Evolutionary conservation across 2,888 invertebrate species (phyloP).

Genomic region (Tiphia femorata): DNA sequence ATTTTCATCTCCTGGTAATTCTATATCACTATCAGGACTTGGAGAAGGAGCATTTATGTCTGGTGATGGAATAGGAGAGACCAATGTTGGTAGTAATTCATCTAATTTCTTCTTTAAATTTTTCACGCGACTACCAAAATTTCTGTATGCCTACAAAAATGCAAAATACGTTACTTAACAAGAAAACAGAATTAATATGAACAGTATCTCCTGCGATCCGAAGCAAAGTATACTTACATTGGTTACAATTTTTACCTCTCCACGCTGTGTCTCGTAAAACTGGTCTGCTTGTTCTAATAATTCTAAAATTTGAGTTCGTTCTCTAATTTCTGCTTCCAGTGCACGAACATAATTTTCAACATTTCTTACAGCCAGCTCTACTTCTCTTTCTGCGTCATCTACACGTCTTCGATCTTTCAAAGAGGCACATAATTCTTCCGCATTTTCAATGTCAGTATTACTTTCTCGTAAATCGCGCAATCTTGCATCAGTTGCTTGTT

Average conservation of each 20-base stretch:
- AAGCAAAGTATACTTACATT: conserved; percentile 79
- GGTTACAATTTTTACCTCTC: conserved; percentile 95
- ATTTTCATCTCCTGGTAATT: conserved; percentile 75
- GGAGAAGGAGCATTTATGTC: conserved; percentile 81
- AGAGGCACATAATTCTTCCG: conserved; percentile 82
- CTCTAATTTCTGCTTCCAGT: conserved; percentile 85
- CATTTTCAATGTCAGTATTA: conserved; percentile 80
- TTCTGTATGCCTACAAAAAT: conserved; percentile 89
- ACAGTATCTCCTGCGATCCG: not conserved
- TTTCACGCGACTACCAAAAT: conserved; percentile 90
- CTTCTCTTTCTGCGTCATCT: conserved; percentile 88
- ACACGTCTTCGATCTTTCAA: conserved; percentile 91
- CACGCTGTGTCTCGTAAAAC: conserved; percentile 90
- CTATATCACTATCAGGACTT: conserved; percentile 85
- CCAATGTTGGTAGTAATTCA: conserved; percentile 81
- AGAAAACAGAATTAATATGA: not conserved
- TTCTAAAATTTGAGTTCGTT: conserved; percentile 82
- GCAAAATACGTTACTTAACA: conserved; percentile 1
- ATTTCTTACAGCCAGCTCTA: conserved; percentile 84
- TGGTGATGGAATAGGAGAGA: conserved; percentile 74
- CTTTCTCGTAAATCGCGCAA: conserved; percentile 74
- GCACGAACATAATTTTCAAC: conserved; percentile 86
- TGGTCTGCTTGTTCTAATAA: conserved; percentile 85
- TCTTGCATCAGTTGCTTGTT: conserved; percentile 64
- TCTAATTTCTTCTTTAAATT: conserved; percentile 87